These are phyloP conservation scores for Emberiza fucata DNA, from an alignment of 2,113 vertebrate species.

Conservation along the genomic window DNA sequence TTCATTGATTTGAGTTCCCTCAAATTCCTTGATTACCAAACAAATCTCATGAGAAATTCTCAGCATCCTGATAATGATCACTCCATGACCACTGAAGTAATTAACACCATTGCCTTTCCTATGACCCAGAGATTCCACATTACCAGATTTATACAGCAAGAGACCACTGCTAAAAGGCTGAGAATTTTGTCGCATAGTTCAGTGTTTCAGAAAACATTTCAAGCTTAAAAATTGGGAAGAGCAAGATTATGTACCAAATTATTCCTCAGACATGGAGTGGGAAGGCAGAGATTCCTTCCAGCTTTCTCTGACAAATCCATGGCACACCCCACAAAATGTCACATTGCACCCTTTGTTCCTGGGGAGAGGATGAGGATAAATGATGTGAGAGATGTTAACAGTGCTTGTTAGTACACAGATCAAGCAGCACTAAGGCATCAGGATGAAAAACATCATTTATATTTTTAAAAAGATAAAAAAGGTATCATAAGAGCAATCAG, in stretches of 20 bases:
- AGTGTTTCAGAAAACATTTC: background rate
- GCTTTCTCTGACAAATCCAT: background rate
- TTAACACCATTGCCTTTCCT: background rate
- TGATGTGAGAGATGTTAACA: background rate
- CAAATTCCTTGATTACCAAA: background rate
- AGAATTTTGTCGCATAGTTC: background rate
- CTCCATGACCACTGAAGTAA: background rate
- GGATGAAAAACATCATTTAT: background rate
- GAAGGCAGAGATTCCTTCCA: background rate
- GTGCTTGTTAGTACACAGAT: background rate
- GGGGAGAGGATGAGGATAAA: background rate
- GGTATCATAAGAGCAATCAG: background rate
- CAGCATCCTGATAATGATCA: background rate
- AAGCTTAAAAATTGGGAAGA: background rate
- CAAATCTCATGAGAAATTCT: background rate
- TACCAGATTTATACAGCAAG: background rate
- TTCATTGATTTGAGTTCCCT: background rate
- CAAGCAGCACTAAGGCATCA: background rate
- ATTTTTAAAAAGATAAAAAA: background rate
- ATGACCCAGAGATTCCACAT: background rate
- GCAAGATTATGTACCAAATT: background rate
- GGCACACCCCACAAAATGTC: background rate
- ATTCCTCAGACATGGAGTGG: rapidly evolving
- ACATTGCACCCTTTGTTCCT: background rate
- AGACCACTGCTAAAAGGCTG: background rate